Conservation (phyloP, 2,888 invertebrate species). For the Artemia sinica region DNA sequence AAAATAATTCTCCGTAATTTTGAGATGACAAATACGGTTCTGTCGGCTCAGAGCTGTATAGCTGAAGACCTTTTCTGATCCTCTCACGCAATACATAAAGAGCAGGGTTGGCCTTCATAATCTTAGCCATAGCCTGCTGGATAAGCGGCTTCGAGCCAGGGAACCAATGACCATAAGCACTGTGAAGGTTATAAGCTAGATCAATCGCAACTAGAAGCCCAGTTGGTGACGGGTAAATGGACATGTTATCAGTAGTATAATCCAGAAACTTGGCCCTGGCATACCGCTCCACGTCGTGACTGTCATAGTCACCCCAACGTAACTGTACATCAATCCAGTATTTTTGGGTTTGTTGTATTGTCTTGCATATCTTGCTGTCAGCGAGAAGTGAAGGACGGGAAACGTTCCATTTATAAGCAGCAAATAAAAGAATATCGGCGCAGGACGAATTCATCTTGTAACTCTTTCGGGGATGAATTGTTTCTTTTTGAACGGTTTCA, state of each 20-base stretch:
- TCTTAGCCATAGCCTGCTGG: slow-evolving; percentile 99
- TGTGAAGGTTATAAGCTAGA: slow-evolving; percentile 91
- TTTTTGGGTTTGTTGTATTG: slow-evolving; percentile 94
- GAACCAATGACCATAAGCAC: slow-evolving; percentile 99
- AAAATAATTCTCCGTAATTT: slow-evolving; percentile 97
- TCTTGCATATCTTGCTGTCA: slow-evolving; percentile 97
- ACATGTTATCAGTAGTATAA: slow-evolving; percentile 99
- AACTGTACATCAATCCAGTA: slow-evolving; percentile 99
- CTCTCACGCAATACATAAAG: slow-evolving; percentile 90
- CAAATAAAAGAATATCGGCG: slow-evolving; percentile 93
- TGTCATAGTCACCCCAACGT: slow-evolving; percentile 99
- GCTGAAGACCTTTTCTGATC: slow-evolving; percentile 90
- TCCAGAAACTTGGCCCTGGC: slow-evolving; percentile 95
- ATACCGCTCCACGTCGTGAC: slow-evolving; percentile 93
- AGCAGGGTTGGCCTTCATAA: slow-evolving; percentile 99
- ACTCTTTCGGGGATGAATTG: slow-evolving; percentile 96
- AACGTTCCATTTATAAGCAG: slow-evolving; percentile 95
- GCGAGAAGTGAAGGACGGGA: slow-evolving; percentile 88
- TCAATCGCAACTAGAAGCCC: slow-evolving; percentile 92
- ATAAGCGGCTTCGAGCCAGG: slow-evolving; percentile 96
- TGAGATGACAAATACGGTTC: slow-evolving; percentile 97
- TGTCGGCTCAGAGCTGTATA: slow-evolving; percentile 97
- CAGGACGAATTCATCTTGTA: slow-evolving; percentile 99
- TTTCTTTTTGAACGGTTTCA: slow-evolving; percentile 98
- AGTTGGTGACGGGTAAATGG: slow-evolving; percentile 97